Evolutionary conservation across 2,113 vertebrate species (phyloP).

Genomic region (Microtus richardsoni): DNA sequence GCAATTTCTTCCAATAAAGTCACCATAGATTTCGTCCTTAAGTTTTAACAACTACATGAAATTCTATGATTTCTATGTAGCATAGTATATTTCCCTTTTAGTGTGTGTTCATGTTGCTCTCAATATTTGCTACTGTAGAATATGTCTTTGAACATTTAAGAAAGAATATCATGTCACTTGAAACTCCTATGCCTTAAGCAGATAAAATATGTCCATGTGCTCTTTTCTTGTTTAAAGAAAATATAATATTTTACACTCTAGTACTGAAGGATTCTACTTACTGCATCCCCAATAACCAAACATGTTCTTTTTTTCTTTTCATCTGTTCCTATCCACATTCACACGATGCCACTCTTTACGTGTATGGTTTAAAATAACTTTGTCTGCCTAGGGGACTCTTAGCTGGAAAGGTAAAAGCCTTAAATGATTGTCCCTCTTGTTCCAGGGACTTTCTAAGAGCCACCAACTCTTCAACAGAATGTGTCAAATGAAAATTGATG

Average conservation of each 20-base stretch:
- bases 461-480: background rate
- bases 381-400: background rate
- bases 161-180: background rate
- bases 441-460: background rate
- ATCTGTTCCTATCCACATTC: background rate
- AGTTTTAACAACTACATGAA: background rate
- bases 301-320: background rate
- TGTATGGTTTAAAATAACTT: background rate
- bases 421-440: background rate
- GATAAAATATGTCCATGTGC: background rate
- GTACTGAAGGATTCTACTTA: background rate
- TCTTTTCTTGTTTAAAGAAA: background rate
- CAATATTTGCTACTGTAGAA: background rate
- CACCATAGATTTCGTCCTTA: background rate
- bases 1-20: background rate
- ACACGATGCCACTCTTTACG: background rate
- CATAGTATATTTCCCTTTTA: background rate
- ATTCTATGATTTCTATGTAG: background rate
- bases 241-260: background rate
- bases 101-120: background rate
- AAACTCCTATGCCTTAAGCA: background rate
- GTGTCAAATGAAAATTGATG: background rate
- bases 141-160: slow-evolving; percentile 16
- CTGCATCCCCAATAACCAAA: background rate
- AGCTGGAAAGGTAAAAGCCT: background rate